Conservation (phyloP, 2,797 vertebrate genomes). For the Liparis tanakae region DNA sequence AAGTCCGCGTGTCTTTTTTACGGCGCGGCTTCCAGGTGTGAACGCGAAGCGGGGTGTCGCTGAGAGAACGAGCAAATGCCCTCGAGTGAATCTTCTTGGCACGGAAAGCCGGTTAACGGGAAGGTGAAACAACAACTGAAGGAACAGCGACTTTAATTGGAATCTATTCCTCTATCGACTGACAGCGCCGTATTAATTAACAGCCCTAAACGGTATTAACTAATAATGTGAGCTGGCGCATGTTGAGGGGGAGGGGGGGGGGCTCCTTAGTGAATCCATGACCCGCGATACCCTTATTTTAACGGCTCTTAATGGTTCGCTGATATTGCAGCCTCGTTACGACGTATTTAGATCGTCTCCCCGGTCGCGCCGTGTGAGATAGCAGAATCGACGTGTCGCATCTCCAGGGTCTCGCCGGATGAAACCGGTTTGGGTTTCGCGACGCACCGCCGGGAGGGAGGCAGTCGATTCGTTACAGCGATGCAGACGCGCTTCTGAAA, state of each 20-base stretch:
- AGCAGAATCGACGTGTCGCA: neutral
- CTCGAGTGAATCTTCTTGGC: neutral
- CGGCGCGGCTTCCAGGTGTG: slow-evolving; percentile 26
- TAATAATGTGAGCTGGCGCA: slow-evolving; percentile 20
- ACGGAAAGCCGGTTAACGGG: neutral
- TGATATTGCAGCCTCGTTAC: neutral
- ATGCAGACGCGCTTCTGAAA: slow-evolving; percentile 12
- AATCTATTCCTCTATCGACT: slow-evolving; percentile 7
- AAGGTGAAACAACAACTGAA: neutral
- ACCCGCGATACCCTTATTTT: slow-evolving; percentile 20
- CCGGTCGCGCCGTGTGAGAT: neutral
- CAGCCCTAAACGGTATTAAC: slow-evolving; percentile 22
- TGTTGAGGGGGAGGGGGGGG: neutral
- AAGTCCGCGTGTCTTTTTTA: neutral
- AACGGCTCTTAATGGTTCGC: slow-evolving; percentile 13
- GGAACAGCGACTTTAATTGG: neutral
- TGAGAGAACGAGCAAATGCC: slow-evolving; percentile 6
- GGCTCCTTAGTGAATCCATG: slow-evolving; percentile 39
- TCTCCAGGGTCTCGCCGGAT: slow-evolving; percentile 46
- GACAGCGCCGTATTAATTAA: slow-evolving; percentile 12
- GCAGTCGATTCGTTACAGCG: slow-evolving; percentile 47
- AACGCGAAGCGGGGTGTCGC: slow-evolving; percentile 4
- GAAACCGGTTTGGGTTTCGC: slow-evolving; percentile 38
- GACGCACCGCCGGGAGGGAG: slow-evolving; percentile 60
- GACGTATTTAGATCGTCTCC: slow-evolving; percentile 10